Evolutionary conservation across 2,888 invertebrate species (phyloP), one percentile per base, ranked within the genome.

Genomic region (Scaeva pyrastri): DNA sequence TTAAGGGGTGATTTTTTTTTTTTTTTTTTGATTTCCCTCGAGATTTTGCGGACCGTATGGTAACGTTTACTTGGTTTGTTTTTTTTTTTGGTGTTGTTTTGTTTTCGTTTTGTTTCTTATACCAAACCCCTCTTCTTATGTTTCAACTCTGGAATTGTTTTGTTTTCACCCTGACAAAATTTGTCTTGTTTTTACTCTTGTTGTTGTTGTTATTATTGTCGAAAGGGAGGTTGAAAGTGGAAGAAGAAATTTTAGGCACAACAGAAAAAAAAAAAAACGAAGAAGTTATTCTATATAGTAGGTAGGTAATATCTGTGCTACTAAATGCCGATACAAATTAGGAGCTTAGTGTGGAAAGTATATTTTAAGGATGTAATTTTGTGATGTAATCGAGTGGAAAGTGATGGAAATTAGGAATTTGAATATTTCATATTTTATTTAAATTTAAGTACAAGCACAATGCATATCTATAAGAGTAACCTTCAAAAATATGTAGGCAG

Each of bases 251-350:
- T 31, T 31, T 31, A 45, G 1, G 1, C 19, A 39, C 6, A 12
- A 14, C 21, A 7, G 12, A 26, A 11, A 21, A 12, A 21, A 5
- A 19, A 50, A 7, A 12, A 21, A n/a, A n/a, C n/a, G 8, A 14
- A 12, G 10, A n/a, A 12, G 2, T 60, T 21, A 14, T 58, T n/a
- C 5, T 23, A 41, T 5, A n/a, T n/a, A 3, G 14, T 11, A 19
- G 3, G 23, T 21, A 23, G 3, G 14, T n/a, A 10, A n/a, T 43
- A n/a, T 75, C 39, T 39, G 64, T 74, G 70, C 66, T 79, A 66
- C 74, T 79, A 79, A 84, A 79, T 84, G 84, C 71, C 80, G 80
- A 85, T 80, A 76, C 80, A 85, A 85, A 85, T 80, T 85, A 85
- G 85, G 80, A 80, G 80, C 85, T 85, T 85, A 80, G 60, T 76